These are phyloP conservation scores for Drosophila dunni DNA, from an alignment of 1,140 invertebrate species.

Conservation along the genomic window DNA sequence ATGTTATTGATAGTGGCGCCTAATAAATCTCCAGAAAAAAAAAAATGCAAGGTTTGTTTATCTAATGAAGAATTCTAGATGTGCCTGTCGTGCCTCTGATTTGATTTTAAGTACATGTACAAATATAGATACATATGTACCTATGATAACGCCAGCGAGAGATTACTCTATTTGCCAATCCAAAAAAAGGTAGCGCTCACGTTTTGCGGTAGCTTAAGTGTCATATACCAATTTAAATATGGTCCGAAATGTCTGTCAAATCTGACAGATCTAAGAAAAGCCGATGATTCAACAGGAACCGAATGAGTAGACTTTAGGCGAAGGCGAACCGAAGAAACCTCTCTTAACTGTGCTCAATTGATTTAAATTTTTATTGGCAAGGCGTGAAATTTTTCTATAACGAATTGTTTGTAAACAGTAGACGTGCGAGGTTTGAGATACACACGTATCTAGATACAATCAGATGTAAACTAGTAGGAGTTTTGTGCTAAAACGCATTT, in stretches of 20 bases:
- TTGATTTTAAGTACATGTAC: constrained; percentile 12
- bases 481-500: constrained; percentile 41
- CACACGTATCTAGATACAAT: constrained; percentile 7
- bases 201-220: constrained; percentile 69
- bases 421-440: constrained; percentile 14
- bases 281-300: constrained; percentile 19
- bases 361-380: constrained; percentile 3
- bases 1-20: constrained; percentile 41
- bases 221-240: constrained; percentile 34
- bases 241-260: constrained; percentile 27
- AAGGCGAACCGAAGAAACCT: not conserved
- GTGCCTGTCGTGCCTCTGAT: not conserved
- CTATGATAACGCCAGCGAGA: constrained; percentile 48
- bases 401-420: constrained; percentile 36
- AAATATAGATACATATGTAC: constrained; percentile 21
- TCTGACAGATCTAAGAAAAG: constrained; percentile 13
- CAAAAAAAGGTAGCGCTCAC: constrained; percentile 56
- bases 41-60: constrained; percentile 6
- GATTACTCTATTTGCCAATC: constrained; percentile 66
- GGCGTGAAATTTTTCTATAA: constrained; percentile 35
- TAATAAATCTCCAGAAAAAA: constrained; percentile 20
- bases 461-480: constrained; percentile 1
- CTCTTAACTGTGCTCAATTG: constrained; percentile 1
- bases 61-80: constrained; percentile 10
- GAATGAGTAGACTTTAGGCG: constrained; percentile 4